Evolutionary conservation across 2,113 vertebrate genomes (phyloP).

Genomic region (Micromys minutus): DNA sequence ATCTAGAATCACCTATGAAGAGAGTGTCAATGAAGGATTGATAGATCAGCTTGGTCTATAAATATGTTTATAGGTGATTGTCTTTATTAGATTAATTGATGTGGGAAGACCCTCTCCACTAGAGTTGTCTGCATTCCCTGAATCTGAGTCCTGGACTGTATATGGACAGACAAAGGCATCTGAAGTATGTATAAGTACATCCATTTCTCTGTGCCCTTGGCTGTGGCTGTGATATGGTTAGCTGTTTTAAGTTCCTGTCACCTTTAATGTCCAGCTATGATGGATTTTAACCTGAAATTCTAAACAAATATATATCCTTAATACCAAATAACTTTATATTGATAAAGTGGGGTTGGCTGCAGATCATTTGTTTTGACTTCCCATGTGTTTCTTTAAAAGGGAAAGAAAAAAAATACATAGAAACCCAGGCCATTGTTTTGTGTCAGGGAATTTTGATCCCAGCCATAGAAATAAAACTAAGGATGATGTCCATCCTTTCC

Average conservation of each 20-base stretch:
- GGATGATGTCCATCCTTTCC: too few relatives aligned
- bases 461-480: not conserved
- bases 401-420: not conserved
- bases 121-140: not conserved
- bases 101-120: not conserved
- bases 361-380: slow-evolving; percentile 94
- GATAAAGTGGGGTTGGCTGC: slow-evolving; percentile 91
- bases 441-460: not conserved
- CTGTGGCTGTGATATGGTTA: not conserved
- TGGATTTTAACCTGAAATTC: not conserved
- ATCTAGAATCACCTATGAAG: not conserved
- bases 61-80: not conserved
- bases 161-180: not conserved
- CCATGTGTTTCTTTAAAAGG: slow-evolving; percentile 90
- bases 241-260: not conserved
- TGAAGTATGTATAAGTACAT: too few relatives aligned
- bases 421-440: not conserved
- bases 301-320: slow-evolving; percentile 84
- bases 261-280: not conserved
- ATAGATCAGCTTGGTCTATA: not conserved
- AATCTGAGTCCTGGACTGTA: not conserved
- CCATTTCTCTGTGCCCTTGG: not conserved
- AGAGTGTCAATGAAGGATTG: not conserved
- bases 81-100: not conserved
- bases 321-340: slow-evolving; percentile 90